Evolutionary conservation across 2,888 invertebrate species (phyloP), one percentile per base, ranked within the genome.

Genomic region (Acleris laterana): DNA sequence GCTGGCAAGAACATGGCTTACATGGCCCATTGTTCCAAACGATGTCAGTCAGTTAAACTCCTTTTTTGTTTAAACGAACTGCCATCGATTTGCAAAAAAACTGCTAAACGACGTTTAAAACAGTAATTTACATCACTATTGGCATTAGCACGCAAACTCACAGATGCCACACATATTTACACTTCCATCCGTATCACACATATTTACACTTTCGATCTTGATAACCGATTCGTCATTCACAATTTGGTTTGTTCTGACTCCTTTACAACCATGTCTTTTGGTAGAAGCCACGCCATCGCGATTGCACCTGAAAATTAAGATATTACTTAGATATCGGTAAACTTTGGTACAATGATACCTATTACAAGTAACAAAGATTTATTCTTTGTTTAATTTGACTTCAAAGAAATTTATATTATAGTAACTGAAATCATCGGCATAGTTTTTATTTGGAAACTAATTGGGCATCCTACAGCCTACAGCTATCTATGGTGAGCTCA

Each of bases 211-310:
- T 32, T 16, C n/a, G n/a, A 6, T 11, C 16, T 3, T 44, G 11
- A 3, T 17, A 28, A 19, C 16, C 5, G 11, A 49, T 20, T 5
- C 1, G 7, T 25, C 28, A 0, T 46, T 50, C 46, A 66, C 62
- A 66, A 51, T 62, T 62, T 66, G 62, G 61, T 66, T 52, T 66
- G 66, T 52, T 63, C 61, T 72, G 72, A 80, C 53, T 81, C 76
- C 46, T 76, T 78, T 0, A 73, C 71, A n/a, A 74, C 71, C 48
- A 83, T 83, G 68, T 92, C 92, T 38, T 77, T 79, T 1, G 92
- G 92, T 3, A 92, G 72, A 56, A 85, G 85, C 87, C 89, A 92
- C 0, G 90, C 83, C 2, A 90, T 79, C 1, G 68, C 78, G 20
- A 88, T 82, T 2, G 88, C 90, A 81, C 85, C 92, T 92, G 80